Evolutionary conservation across 2,888 invertebrate genomes (phyloP).

Genomic region (Hemicrepidius hirtus): DNA sequence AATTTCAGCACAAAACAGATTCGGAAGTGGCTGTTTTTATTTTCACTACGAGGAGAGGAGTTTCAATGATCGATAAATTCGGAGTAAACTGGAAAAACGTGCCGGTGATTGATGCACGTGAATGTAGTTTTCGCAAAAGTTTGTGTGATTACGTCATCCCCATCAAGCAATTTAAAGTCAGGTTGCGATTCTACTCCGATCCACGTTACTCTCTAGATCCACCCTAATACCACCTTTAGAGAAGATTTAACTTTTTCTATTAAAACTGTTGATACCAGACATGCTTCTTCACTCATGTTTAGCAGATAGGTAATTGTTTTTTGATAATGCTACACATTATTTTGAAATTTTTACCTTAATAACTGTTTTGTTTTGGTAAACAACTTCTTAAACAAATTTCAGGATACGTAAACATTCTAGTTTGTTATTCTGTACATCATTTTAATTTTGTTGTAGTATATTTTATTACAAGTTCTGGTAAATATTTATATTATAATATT

Average conservation of each 20-base stretch:
- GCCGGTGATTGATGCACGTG: slow-evolving; percentile 20
- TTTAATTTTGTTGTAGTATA: no score
- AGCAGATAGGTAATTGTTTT: slow-evolving; percentile 13
- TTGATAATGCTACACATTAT: background rate
- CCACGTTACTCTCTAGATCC: slow-evolving; percentile 32
- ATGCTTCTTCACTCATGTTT: slow-evolving; percentile 10
- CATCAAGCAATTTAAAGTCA: slow-evolving; percentile 37
- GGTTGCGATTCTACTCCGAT: slow-evolving; percentile 21
- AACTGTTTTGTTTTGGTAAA: no score
- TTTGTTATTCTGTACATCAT: no score
- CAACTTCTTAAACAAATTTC: no score
- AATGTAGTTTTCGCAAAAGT: slow-evolving; percentile 28
- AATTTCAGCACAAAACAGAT: no score
- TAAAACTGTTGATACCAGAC: slow-evolving; percentile 33
- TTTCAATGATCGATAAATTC: no score
- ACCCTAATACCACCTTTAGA: slow-evolving; percentile 36
- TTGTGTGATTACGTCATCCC: slow-evolving; percentile 20
- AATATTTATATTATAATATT: no score
- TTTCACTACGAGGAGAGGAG: no score
- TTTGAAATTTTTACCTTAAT: no score
- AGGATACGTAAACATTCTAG: no score
- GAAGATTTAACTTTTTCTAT: slow-evolving; percentile 43
- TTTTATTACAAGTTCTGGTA: no score
- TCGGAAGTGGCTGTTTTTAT: no score
- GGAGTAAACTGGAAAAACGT: background rate